phyloP scores from a whole-genome alignment of 2,888 invertebrate genomes.

The Bedellia somnulentella region DNA sequence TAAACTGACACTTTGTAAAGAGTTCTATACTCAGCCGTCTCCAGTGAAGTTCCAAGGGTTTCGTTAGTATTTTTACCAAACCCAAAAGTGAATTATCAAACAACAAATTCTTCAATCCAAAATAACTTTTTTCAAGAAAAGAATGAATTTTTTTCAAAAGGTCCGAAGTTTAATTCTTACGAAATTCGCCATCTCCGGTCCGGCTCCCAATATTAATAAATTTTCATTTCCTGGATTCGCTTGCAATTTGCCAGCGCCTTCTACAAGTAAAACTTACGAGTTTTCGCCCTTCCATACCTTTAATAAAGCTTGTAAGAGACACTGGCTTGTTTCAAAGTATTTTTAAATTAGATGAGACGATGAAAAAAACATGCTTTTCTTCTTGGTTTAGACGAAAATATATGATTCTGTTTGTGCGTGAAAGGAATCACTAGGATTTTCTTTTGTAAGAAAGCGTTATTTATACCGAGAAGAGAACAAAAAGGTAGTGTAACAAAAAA shows the following conservation, averaged over 20 bases:
- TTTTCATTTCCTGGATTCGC: conserved; percentile 51
- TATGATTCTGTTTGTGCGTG: neutral
- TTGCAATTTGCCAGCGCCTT: conserved; percentile 48
- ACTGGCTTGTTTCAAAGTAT: conserved; percentile 1
- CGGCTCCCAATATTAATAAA: conserved; percentile 54
- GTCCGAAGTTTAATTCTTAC: too few species aligned
- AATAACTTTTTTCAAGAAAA: too few species aligned
- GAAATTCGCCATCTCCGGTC: too few species aligned
- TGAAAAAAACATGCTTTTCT: neutral
- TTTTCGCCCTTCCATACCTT: conserved; percentile 27
- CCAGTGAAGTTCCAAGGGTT: too few species aligned
- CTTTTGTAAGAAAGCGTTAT: neutral
- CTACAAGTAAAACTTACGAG: conserved; percentile 46
- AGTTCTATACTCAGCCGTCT: too few species aligned
- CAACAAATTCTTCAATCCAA: too few species aligned
- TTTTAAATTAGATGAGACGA: neutral
- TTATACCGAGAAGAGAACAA: too few species aligned
- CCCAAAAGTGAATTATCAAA: too few species aligned
- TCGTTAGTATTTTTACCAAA: too few species aligned
- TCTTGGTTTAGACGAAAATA: neutral
- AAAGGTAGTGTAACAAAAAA: too few species aligned
- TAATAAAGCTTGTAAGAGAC: conserved; percentile 30
- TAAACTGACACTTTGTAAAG: too few species aligned
- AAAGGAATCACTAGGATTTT: neutral
- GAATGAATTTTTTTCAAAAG: too few species aligned